phyloP scores from a whole-genome alignment of 2,797 vertebrate species.

The Phaenicophaeus curvirostris region DNA sequence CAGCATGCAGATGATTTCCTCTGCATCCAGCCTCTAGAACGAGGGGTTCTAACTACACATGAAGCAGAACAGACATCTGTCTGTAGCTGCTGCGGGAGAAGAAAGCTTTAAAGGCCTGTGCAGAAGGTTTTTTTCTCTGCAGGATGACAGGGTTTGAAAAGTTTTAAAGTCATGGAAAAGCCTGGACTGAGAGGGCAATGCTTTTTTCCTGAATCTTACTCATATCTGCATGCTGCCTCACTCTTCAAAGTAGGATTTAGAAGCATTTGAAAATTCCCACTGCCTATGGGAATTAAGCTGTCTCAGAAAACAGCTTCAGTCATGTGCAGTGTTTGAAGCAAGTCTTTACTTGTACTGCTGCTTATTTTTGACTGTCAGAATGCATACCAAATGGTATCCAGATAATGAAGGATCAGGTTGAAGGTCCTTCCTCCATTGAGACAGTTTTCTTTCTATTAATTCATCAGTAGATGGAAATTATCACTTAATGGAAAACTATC shows the following conservation, averaged over 20 bases:
- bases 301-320: background rate
- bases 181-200: background rate
- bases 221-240: background rate
- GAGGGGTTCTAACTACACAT: background rate
- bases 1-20: background rate
- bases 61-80: background rate
- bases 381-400: background rate
- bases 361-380: background rate
- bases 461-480: background rate
- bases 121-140: background rate
- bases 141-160: background rate
- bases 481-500: background rate
- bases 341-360: constrained; percentile 6
- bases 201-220: background rate
- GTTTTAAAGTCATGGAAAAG: background rate
- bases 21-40: background rate
- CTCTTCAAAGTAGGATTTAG: constrained; percentile 1
- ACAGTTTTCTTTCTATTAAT: background rate
- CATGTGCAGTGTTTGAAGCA: background rate
- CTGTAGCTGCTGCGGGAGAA: background rate
- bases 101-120: background rate
- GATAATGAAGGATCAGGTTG: background rate
- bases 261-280: background rate
- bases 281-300: background rate
- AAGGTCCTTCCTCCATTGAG: background rate